These are phyloP conservation scores for Apteryx mantelli DNA, from an alignment of 2,113 vertebrate genomes.

Conservation along the genomic window DNA sequence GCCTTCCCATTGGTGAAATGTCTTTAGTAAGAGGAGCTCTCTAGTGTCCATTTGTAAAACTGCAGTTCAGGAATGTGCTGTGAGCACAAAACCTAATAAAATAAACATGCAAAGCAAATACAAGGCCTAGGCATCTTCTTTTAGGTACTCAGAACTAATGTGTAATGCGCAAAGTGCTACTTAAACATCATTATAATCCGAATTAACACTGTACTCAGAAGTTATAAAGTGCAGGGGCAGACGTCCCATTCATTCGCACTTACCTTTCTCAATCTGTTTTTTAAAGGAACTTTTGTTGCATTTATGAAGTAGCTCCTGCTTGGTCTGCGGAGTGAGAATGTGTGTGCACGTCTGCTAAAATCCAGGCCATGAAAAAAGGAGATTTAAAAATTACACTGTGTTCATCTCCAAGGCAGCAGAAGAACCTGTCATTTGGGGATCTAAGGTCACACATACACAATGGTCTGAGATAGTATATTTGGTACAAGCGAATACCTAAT, in stretches of 20 bases:
- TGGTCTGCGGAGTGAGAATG: not conserved
- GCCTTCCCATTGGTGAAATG: not conserved
- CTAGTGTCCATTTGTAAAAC: not conserved
- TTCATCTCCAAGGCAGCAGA: not conserved
- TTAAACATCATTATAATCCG: not conserved
- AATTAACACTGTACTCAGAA: not conserved
- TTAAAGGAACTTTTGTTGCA: not conserved
- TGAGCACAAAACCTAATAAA: not conserved
- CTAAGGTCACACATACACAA: not conserved
- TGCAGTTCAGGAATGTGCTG: not conserved
- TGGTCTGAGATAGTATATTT: not conserved
- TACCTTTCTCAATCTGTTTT: not conserved
- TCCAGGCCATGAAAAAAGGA: not conserved
- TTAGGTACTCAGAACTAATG: not conserved
- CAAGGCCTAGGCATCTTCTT: not conserved
- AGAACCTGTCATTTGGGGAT: not conserved
- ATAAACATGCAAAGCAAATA: not conserved
- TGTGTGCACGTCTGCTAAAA: not conserved
- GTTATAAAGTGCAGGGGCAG: not conserved
- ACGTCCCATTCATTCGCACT: not conserved
- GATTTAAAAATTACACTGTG: not conserved
- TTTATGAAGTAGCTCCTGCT: not conserved
- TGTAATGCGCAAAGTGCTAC: not conserved
- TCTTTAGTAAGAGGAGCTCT: constrained; percentile 56
- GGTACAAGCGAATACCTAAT: not conserved